Evolutionary conservation across 2,113 vertebrate genomes (phyloP).

Genomic region (Stigmatopora argus): DNA sequence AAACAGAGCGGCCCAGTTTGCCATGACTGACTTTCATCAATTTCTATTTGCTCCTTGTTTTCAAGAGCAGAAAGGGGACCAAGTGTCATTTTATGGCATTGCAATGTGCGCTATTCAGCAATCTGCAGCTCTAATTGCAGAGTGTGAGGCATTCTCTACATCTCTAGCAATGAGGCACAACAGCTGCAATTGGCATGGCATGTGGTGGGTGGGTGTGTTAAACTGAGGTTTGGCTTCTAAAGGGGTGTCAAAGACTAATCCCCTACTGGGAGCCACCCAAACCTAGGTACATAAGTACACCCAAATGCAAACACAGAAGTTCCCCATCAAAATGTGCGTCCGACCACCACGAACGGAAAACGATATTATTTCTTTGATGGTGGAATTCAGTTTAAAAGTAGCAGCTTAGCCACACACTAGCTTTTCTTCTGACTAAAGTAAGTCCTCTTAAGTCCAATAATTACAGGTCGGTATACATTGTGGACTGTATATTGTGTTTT

Average conservation of each 20-base stretch:
- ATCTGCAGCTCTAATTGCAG: slow-evolving; percentile 68
- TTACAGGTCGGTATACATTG: neutral
- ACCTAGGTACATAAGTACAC: slow-evolving; percentile 26
- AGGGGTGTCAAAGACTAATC: slow-evolving; percentile 54
- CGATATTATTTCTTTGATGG: neutral
- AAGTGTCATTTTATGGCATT: slow-evolving; percentile 59
- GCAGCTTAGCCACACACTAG: neutral
- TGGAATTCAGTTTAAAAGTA: neutral
- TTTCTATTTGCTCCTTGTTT: slow-evolving; percentile 56
- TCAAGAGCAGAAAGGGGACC: slow-evolving; percentile 40
- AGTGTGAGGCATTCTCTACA: slow-evolving; percentile 52
- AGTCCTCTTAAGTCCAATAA: neutral
- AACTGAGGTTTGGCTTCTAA: slow-evolving; percentile 45
- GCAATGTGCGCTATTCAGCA: slow-evolving; percentile 64
- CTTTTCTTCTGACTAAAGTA: neutral
- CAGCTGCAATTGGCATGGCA: slow-evolving; percentile 69
- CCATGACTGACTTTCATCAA: slow-evolving; percentile 43
- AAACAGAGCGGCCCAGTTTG: slow-evolving; percentile 40
- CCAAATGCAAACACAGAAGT: slow-evolving; percentile 14
- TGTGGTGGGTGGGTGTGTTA: slow-evolving; percentile 54
- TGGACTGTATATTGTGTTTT: slow-evolving; percentile 3
- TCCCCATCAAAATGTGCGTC: neutral
- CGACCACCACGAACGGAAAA: neutral
- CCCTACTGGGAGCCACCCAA: slow-evolving; percentile 44
- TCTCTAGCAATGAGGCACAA: slow-evolving; percentile 57